Evolutionary conservation across 2,113 vertebrate genomes (phyloP), one percentile per base, ranked within the genome.

Genomic region (Orycteropus afer): DNA sequence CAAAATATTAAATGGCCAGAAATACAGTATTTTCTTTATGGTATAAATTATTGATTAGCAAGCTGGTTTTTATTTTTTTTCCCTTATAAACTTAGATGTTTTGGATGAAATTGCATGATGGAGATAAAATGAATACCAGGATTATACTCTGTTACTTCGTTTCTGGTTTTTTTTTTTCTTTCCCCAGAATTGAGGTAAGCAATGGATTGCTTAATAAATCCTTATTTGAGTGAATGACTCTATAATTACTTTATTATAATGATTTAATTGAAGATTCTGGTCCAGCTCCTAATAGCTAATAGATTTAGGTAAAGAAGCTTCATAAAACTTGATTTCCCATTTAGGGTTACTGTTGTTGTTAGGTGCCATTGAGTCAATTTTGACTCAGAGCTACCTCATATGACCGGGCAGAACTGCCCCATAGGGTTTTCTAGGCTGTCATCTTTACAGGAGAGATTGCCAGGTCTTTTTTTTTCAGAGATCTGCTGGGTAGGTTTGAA

Each of bases 221-320:
- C 42, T 83, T 89, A 15, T 65, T 86, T 79, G 11, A 78, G 45
- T 65, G 65, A 71, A 65, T 92, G 40, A 74, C 27, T 92, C 63
- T 25, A 7, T 49, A 25, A 88, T 13, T 57, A 83, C 55, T 6
- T 86, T 89, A 34, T 57, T 37, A 37, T 32, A 34, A 76, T 1
- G 0, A 42, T 84, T 92, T 82, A 59, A 79, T 29, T 45, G n/a
- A 78, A 73, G 63, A 55, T 78, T 3, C 81, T 90, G 67, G 37
- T 5, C 42, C 23, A 20, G 25, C 3, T 87, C 37, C 82, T 47
- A 88, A 82, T 6, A 85, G 29, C 49, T 55, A 83, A 83, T 25
- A 94, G 37, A 74, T 69, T 49, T 71, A 77, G 18, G 40, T 47
- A 76, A 84, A 94, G 40, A 91, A 96, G 96, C 15, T 55, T 86